Base-by-base conservation (phyloP, 1,140 invertebrate species). In the Papilio machaon region DNA sequence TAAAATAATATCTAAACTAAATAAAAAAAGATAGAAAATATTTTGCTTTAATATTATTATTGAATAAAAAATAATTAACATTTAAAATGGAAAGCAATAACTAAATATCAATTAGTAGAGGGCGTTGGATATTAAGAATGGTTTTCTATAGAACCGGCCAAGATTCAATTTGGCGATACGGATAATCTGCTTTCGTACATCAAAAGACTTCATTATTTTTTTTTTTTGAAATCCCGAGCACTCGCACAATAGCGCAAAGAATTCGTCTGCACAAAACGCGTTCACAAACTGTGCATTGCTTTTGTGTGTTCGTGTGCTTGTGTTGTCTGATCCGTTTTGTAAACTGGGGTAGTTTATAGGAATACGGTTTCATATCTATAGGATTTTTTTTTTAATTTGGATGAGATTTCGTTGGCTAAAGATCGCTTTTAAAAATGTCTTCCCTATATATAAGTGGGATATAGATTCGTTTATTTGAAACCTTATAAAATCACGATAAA, bases 121-220 rank as follows among this genome's bases (percentile, higher is more conserved):
- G 30, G 64, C 64, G 64, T 35, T 70, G 64, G 64, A 70, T 70
- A 67, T 67, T 30, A 11, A 13, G 30, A 38, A 15, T 70, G 64
- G 64, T 0, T 35, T 70, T 70, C 64, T 15, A 70, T 70, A 70
- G 23, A 70, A 35, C 30, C 23, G 30, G 64, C 64, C 64, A 70
- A 70, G 64, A 70, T 70, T 70, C 64, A 70, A 70, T 70, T 70
- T 70, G 64, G 64, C 64, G 64, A 70, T 70, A 70, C 64, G 64
- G 64, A 70, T 70, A 70, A 70, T 70, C 64, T 64, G 60, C 60
- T 70, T 70, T 70, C 13, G 64, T 38, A 70, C 64, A 70, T 70
- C 64, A 70, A 70, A 70, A 23, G 64, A 70, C 30, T 70, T 70
- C 30, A 35, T 67, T 67, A 35, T 70, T 43, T 43, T 43, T 6